A percentile compares a stretch with the other conserved stretches of the same genome.
phyloP scores from a whole-genome alignment of 2,888 invertebrate genomes.

The Cryptocheilus praepositus region DNA sequence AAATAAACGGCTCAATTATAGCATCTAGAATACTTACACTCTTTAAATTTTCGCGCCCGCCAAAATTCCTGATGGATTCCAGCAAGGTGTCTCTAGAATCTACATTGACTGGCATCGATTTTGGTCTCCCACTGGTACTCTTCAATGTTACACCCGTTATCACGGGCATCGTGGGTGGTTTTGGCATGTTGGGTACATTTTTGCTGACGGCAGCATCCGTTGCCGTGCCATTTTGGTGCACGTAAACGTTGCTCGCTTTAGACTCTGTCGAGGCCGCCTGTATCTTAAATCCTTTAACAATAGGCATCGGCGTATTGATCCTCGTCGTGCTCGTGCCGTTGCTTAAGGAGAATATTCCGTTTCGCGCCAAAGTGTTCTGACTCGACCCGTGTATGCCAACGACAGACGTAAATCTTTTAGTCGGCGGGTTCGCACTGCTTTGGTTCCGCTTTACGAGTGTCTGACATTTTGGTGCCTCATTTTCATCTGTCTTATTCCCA shows the following conservation, averaged over 20 bases:
- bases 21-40: conserved; percentile 62
- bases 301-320: conserved; percentile 48
- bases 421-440: conserved; percentile 1
- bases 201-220: not conserved
- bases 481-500: not conserved
- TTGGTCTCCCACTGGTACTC: conserved; percentile 60
- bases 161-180: conserved; percentile 68
- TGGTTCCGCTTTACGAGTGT: conserved; percentile 18
- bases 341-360: conserved; percentile 17
- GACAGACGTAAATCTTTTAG: conserved; percentile 60
- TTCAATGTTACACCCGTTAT: conserved; percentile 72
- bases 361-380: conserved; percentile 12
- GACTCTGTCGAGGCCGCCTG: conserved; percentile 2
- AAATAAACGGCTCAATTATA: too few species aligned
- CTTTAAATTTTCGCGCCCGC: conserved; percentile 70
- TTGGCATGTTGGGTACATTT: conserved; percentile 37
- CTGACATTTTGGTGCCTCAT: conserved; percentile 15
- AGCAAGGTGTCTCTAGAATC: conserved; percentile 83
- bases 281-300: conserved; percentile 62
- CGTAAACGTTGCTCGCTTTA: conserved; percentile 12
- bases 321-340: conserved; percentile 28
- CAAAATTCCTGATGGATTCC: conserved; percentile 84
- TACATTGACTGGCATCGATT: conserved; percentile 58
- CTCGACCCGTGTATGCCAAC: conserved; percentile 55
- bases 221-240: conserved; percentile 24